Evolutionary conservation across 37 sponge, comb jelly and placozoan species (phyloP).

Genomic region (Cladorhizidae sp.): DNA sequence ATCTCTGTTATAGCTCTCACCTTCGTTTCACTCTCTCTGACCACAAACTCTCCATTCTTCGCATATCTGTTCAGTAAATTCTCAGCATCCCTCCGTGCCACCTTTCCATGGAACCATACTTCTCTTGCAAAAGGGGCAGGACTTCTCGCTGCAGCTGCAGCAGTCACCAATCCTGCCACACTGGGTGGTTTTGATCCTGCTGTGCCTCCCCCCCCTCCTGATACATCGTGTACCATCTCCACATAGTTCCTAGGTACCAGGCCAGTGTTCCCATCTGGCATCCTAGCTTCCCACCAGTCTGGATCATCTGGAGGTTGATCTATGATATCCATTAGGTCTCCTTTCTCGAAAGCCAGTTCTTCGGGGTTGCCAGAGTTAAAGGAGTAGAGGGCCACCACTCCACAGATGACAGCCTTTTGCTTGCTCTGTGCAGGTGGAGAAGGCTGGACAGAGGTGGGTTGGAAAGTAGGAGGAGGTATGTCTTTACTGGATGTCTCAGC

Average conservation of each 20-base stretch:
- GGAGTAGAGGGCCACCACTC: constrained; percentile 72
- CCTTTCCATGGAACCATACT: constrained; percentile 83
- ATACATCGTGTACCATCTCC: constrained; percentile 67
- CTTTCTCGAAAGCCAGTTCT: constrained; percentile 76
- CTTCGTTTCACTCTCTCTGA: constrained; percentile 89
- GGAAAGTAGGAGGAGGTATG: not conserved
- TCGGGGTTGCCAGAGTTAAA: constrained; percentile 88
- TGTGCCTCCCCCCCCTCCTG: constrained; percentile 33
- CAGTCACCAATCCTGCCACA: not conserved
- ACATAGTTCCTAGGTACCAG: constrained; percentile 91
- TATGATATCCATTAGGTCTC: constrained; percentile 80
- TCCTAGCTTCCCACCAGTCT: constrained; percentile 92
- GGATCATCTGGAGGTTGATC: constrained; percentile 89
- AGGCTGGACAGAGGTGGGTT: not conserved
- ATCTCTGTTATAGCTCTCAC: constrained; percentile 34
- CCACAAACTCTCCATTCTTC: constrained; percentile 88
- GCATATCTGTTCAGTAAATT: constrained; percentile 46
- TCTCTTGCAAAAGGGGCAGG: constrained; percentile 60
- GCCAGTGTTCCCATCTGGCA: constrained; percentile 54
- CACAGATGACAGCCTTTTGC: constrained; percentile 62
- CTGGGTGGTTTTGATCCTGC: not conserved
- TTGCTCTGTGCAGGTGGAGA: not conserved
- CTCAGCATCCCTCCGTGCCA: constrained; percentile 79
- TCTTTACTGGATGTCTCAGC: not conserved
- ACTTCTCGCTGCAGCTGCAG: not conserved